phyloP scores from a whole-genome alignment of 1,140 invertebrate genomes.

The Conus ventricosus region DNA sequence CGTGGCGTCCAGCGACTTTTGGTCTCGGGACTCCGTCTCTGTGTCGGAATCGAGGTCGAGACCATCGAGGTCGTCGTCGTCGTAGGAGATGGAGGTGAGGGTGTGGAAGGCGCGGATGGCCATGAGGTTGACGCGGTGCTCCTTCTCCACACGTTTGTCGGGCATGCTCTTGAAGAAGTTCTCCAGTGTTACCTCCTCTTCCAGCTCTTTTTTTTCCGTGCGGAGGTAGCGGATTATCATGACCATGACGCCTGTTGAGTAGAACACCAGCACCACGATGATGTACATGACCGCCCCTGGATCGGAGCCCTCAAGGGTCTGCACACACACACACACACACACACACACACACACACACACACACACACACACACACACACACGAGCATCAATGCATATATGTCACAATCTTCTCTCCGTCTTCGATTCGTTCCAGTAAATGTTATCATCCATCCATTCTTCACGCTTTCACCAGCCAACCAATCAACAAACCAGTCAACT shows the following conservation, averaged over 20 bases:
- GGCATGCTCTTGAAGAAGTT: conserved; percentile 70
- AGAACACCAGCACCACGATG: conserved; percentile 68
- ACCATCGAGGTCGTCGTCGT: conserved; percentile 47
- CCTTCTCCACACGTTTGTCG: conserved; percentile 56
- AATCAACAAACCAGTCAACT: too few species aligned
- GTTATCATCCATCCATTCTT: too few species aligned
- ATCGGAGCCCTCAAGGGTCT: neutral
- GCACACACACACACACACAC: neutral
- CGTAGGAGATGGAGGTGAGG: conserved; percentile 61
- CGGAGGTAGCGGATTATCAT: conserved; percentile 70
- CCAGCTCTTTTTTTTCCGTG: conserved; percentile 64
- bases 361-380: neutral
- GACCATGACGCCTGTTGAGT: conserved; percentile 67
- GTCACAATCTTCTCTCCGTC: too few species aligned
- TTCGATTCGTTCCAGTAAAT: too few species aligned
- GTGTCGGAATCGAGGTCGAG: conserved; percentile 14
- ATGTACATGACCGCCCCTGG: conserved; percentile 68
- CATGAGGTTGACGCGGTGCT: conserved; percentile 64
- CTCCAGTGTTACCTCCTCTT: conserved; percentile 68
- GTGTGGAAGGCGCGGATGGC: conserved; percentile 70
- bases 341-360: neutral
- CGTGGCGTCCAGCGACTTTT: neutral
- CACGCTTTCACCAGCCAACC: too few species aligned
- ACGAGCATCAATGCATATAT: neutral
- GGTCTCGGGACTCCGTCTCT: neutral